These are phyloP conservation scores for Rhabdornis inornatus DNA, from an alignment of 2,113 vertebrate genomes.

Conservation along the genomic window DNA sequence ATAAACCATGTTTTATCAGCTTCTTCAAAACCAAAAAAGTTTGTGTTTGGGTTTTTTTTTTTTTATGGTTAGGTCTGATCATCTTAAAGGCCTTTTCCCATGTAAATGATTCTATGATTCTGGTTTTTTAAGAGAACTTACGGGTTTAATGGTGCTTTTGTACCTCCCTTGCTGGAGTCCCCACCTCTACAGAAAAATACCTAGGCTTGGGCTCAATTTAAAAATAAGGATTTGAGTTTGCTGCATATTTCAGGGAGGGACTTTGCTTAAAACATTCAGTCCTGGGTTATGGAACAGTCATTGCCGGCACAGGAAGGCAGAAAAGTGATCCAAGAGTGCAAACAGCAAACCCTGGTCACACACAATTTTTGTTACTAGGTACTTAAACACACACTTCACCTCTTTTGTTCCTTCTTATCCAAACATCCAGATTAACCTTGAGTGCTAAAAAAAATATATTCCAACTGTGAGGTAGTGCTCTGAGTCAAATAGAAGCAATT, in stretches of 20 bases:
- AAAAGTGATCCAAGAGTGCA: neutral
- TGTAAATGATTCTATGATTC: neutral
- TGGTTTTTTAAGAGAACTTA: neutral
- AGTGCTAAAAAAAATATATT: neutral
- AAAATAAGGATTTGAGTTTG: neutral
- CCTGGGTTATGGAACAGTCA: neutral
- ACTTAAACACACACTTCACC: neutral
- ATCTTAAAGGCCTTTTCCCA: neutral
- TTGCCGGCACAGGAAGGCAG: neutral
- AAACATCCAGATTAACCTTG: neutral
- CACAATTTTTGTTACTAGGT: neutral
- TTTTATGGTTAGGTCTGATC: neutral
- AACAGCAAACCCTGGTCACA: neutral
- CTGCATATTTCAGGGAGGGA: neutral
- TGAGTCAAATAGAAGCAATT: neutral
- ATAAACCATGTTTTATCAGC: neutral
- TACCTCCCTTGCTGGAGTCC: neutral
- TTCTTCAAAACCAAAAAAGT: neutral
- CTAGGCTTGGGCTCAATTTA: neutral
- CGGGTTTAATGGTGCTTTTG: fast-evolving
- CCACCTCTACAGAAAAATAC: neutral
- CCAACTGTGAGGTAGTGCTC: neutral
- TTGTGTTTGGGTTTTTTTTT: neutral
- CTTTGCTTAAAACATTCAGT: neutral
- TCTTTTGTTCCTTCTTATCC: neutral